Base-by-base conservation (phyloP, 2,888 invertebrate species). In the Dioctria linearis region DNA sequence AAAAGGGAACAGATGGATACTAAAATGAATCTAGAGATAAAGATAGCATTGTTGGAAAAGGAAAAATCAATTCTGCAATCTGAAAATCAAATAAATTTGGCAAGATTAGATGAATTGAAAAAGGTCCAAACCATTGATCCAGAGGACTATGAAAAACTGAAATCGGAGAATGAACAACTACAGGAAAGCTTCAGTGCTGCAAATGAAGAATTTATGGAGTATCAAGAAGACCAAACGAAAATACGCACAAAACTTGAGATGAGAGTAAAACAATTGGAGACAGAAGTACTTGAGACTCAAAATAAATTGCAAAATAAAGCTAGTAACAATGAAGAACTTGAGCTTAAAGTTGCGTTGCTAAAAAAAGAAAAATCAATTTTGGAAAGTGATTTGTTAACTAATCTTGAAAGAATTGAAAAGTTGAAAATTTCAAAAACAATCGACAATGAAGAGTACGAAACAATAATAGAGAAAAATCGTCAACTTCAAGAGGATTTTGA, bases 21-120 rank as follows among this genome's bases (percentile, higher is more conserved):
- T 0, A 88, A 87, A 75, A 86, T 86, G 78, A 85, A 86, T 75
- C 76, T 87, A 46, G 88, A 89, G 80, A 86, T 88, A 78, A 88
- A 88, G 81, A 84, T 90, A 4, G 86, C 86, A 65, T 83, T 86
- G 6, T 78, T 87, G 51, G 86, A 87, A 82, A 83, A 86, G 51
- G 85, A 86, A 78, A 87, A 87, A 67, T 51, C 43, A 3, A 65
- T 13, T 42, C 39, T 39, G 65, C 81, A 84, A 80, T 80, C 82
- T 57, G 82, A 85, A 82, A 25, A 46, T n/a, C 2, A 43, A 76
- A 49, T 49, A 0, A 9, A 63, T 63, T 5, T 13, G 4, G 1
- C 13, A 63, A 46, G 76, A 3, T 63, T 76, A n/a, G 49, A 63
- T 0, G 46, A 61, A n/a, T 46, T 76, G 46, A 71, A 83, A n/a